Evolutionary conservation across 2,113 vertebrate genomes (phyloP), one percentile per base, ranked within the genome.

Genomic region (Aptenodytes forsteri): DNA sequence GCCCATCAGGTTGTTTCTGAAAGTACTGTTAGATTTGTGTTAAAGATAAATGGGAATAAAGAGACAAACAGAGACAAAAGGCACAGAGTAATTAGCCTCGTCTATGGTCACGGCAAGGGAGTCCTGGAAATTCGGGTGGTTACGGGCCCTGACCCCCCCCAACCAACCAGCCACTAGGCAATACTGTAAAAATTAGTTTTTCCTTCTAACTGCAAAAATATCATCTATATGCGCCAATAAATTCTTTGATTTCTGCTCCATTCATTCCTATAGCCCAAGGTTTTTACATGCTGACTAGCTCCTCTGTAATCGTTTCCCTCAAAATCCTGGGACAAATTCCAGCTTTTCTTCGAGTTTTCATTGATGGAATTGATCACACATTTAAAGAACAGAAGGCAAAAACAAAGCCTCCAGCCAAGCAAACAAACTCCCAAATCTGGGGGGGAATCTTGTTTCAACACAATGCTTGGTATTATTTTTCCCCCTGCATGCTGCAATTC

Each of bases 261-360:
- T 50, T 93, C 49, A 49, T 82, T 91, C 36, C 61, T 58, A 54
- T n/a, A 91, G 29, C 20, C 58, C 54, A 87, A 72, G 7, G 14
- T 71, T 95, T 81, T 91, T 77, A 54, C 27, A 90, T 1, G 10
- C 40, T 58, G 81, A 66, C 56, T 61, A 38, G 50, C 32, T 93
- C 26, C 21, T 78, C 71, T 52, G 38, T 52, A 87, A 87, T 56
- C 1, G 7, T 46, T 85, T 96, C 36, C 75, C 75, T 95, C 0
- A 1, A 94, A 93, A 88, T 73, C 42, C 82, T 90, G 55, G 94
- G 78, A 93, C 21, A 55, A 89, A 89, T 62, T 95, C 89, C 93
- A 96, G 75, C 38, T 91, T 91, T 91, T 54, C 73, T 91, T 69
- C 6, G 16, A 95, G 65, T 83, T 96, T 91, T 93, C 87, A 90